Conservation (phyloP, 30 jellyfish, hydroid and myxozoan genomes). For the Nemopilema nomurai region DNA sequence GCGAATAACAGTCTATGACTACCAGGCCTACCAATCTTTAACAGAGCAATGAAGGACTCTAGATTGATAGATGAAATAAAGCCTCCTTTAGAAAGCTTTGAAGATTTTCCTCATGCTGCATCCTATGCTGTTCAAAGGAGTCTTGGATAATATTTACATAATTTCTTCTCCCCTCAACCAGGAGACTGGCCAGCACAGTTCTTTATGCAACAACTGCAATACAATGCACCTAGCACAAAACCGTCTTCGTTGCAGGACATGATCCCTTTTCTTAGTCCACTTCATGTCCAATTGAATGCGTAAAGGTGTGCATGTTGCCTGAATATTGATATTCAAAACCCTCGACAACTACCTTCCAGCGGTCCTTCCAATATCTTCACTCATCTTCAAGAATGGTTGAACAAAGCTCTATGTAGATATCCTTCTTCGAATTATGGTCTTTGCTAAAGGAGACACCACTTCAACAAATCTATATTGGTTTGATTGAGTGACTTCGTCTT, state of each 20-base stretch:
- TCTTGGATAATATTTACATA: neutral
- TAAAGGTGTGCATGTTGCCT: slow-evolving; percentile 12
- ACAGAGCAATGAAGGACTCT: slow-evolving; percentile 11
- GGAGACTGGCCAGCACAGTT: slow-evolving; percentile 62
- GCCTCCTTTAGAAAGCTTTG: neutral
- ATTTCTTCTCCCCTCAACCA: neutral
- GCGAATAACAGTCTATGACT: slow-evolving; percentile 24
- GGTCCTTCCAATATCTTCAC: too few relatives aligned
- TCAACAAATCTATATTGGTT: neutral
- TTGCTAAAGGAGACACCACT: slow-evolving; percentile 6
- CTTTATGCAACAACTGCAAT: slow-evolving; percentile 7
- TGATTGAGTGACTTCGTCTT: neutral
- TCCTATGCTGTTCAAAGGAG: neutral
- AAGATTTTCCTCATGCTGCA: slow-evolving; percentile 5
- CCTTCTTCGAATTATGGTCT: slow-evolving; percentile 21
- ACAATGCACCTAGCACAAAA: neutral
- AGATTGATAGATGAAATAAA: slow-evolving; percentile 1
- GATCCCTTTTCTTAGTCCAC: neutral
- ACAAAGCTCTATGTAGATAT: neutral
- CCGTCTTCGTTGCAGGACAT: neutral
- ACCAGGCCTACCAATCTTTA: neutral
- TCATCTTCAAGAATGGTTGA: too few relatives aligned
- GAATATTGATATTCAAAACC: neutral
- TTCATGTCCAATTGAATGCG: slow-evolving; percentile 27
- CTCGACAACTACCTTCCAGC: slow-evolving; percentile 34